phyloP scores from a whole-genome alignment of 2,797 vertebrate genomes.

The Spea hammondii region DNA sequence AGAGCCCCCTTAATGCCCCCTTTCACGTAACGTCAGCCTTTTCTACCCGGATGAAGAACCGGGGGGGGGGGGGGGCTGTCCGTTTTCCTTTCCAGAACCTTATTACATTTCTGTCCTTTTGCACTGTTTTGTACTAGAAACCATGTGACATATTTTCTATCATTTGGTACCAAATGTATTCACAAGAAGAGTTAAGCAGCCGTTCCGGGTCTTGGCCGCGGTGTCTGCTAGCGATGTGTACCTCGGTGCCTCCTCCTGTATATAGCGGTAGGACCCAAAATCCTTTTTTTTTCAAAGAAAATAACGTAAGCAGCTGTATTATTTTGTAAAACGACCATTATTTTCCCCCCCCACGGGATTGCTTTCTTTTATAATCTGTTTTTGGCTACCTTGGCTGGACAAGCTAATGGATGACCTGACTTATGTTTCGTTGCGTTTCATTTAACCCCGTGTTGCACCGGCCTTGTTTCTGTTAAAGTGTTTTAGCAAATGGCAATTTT shows the following conservation, averaged over 20 bases:
- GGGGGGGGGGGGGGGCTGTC: too few relatives aligned
- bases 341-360: too few relatives aligned
- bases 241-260: too few relatives aligned
- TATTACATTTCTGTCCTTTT: neutral
- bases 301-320: neutral
- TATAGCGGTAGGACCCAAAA: neutral
- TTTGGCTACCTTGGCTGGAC: too few relatives aligned
- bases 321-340: neutral
- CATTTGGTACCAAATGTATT: conserved; percentile 15
- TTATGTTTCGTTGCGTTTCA: neutral
- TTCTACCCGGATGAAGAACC: too few relatives aligned
- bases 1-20: too few relatives aligned
- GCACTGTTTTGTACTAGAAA: neutral
- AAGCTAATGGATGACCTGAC: too few relatives aligned
- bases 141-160: conserved; percentile 5
- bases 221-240: too few relatives aligned
- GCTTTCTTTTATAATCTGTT: too few relatives aligned
- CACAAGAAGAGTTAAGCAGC: neutral
- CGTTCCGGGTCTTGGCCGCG: too few relatives aligned
- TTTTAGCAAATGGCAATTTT: conserved; percentile 83
- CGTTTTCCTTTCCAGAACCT: neutral
- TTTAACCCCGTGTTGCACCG: conserved; percentile 49
- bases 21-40: too few relatives aligned
- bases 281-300: neutral
- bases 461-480: conserved; percentile 79